These are phyloP conservation scores for Sparidentex hasta DNA, from an alignment of 2,797 vertebrate genomes.

Conservation along the genomic window DNA sequence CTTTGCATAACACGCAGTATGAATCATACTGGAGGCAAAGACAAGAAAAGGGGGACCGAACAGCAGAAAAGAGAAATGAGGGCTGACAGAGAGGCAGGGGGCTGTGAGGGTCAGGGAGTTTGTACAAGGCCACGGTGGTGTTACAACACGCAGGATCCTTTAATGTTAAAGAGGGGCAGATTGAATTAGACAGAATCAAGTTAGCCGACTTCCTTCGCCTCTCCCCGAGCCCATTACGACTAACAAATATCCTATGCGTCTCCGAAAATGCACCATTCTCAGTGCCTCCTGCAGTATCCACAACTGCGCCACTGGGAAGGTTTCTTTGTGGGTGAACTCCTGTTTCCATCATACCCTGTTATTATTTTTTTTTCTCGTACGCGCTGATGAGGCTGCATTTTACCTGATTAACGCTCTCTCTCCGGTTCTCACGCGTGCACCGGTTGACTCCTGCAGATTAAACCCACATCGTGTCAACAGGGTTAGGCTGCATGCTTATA, in stretches of 20 bases:
- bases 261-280: not conserved
- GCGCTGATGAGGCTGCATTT: slow-evolving; percentile 66
- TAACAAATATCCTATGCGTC: slow-evolving; percentile 33
- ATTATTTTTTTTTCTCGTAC: slow-evolving; percentile 25
- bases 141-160: slow-evolving; percentile 37
- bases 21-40: not conserved
- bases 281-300: slow-evolving; percentile 23
- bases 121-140: slow-evolving; percentile 27
- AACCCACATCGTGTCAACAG: slow-evolving; percentile 71
- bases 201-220: slow-evolving; percentile 34
- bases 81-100: slow-evolving; percentile 30
- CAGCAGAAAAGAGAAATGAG: slow-evolving; percentile 7
- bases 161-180: slow-evolving; percentile 48
- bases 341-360: slow-evolving; percentile 41
- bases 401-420: slow-evolving; percentile 62
- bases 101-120: slow-evolving; percentile 45
- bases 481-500: slow-evolving; percentile 72
- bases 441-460: slow-evolving; percentile 69
- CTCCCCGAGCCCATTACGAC: not conserved
- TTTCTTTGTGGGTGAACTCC: slow-evolving; percentile 31
- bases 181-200: slow-evolving; percentile 51
- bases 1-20: not conserved
- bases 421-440: slow-evolving; percentile 48
- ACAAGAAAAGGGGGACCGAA: slow-evolving; percentile 2
- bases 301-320: slow-evolving; percentile 19